Percentiles rank a stretch among this genome's conserved stretches.
These are phyloP conservation scores for Manduca sexta DNA, from an alignment of 1,140 invertebrate genomes.

Conservation along the genomic window DNA sequence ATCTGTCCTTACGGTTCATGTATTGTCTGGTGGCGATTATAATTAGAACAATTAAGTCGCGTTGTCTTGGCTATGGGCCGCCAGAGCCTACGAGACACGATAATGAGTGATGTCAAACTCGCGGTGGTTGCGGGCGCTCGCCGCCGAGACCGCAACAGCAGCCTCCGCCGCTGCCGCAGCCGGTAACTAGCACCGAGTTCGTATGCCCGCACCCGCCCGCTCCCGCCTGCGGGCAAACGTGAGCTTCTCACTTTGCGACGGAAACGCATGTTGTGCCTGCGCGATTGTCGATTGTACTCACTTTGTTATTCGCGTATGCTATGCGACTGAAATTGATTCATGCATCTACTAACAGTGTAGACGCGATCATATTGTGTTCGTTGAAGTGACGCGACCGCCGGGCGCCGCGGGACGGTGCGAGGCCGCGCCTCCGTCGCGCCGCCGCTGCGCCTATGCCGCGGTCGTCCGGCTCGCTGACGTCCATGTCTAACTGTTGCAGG, in stretches of 20 bases:
- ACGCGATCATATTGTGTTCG: not conserved
- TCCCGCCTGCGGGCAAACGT: not conserved
- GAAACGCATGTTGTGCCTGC: not conserved
- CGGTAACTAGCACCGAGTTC: too few species aligned
- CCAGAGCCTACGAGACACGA: too few species aligned
- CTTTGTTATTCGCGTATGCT: not conserved
- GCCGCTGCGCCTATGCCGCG: constrained; percentile 2
- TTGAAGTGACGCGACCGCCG: not conserved
- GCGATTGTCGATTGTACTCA: too few species aligned
- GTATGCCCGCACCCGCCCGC: too few species aligned
- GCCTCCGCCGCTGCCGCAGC: too few species aligned
- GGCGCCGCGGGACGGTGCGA: constrained; percentile 4
- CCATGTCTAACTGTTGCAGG: constrained; percentile 69
- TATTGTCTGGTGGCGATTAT: too few species aligned
- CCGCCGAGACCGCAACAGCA: too few species aligned
- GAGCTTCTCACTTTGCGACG: not conserved
- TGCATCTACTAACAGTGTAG: not conserved
- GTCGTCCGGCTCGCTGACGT: constrained; percentile 30
- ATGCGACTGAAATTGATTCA: not conserved
- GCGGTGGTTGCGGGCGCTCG: too few species aligned
- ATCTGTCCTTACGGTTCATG: too few species aligned
- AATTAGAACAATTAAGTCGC: too few species aligned
- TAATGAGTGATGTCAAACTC: too few species aligned
- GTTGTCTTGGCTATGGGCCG: too few species aligned
- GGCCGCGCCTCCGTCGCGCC: constrained; percentile 4